Base-by-base conservation (phyloP, 1,140 invertebrate genomes). In the Campoletis sonorensis region DNA sequence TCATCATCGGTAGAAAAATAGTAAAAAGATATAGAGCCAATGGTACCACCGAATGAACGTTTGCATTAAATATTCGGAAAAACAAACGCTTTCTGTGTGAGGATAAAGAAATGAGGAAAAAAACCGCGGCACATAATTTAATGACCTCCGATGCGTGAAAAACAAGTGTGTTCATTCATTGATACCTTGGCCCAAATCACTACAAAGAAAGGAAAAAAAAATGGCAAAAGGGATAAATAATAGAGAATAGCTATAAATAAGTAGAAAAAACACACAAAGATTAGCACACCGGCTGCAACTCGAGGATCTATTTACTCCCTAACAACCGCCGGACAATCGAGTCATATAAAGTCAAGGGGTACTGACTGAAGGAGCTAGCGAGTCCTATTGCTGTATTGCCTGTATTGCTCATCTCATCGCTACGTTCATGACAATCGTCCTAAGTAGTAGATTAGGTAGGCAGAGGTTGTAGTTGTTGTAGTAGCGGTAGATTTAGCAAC, bases 361-460 rank as follows among this genome's bases (percentile, higher is more conserved):
- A 92, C 91, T 91, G 91, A 92, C 91, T 92, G 91, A 89, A 92
- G 90, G 87, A 87, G 87, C 87, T 92, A 92, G 89, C 90, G 90
- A 92, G 88, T 92, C 90, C 90, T 92, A 70, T 70, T 33, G 67
- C 30, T 70, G 26, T 70, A 33, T 70, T 89, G 90, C 89, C 88
- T 91, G 90, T 89, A 91, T 90, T 88, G 88, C 88, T 88, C 88
- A 90, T 90, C 88, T 92, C 89, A 90, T 91, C 40, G 8, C 90
- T 92, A 92, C 88, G 88, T 87, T 92, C 90, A 92, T 91, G 91
- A 92, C 90, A 92, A 91, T 92, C 90, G 91, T 91, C 90, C 91
- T 91, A 92, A 92, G 89, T 89, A 89, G 89, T 83, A 84, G 85
- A 86, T 91, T 89, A 88, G 89, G 89, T 89, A 90, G 88, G 87